phyloP scores from a whole-genome alignment of 2,888 invertebrate species.

The Drosophila flavopinicola region DNA sequence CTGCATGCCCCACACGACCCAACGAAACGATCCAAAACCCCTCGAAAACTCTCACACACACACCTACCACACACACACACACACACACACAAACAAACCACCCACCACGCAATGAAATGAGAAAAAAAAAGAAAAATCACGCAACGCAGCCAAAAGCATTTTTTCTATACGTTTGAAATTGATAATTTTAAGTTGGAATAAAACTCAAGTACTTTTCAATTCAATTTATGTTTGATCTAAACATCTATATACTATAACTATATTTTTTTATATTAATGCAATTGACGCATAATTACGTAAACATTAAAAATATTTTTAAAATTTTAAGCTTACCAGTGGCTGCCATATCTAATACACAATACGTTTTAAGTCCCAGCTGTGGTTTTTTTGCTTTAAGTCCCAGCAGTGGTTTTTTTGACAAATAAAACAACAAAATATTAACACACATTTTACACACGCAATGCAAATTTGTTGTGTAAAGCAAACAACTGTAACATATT shows the following conservation, averaged over 20 bases:
- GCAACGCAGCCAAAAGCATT: conserved; percentile 22
- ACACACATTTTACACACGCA: conserved; percentile 56
- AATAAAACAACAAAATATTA: conserved; percentile 63
- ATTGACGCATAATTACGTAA: conserved; percentile 31
- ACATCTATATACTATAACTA: conserved; percentile 6
- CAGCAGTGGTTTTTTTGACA: conserved; percentile 26
- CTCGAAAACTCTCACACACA: conserved; percentile 9
- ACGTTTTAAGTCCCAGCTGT: conserved; percentile 45
- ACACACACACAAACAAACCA: conserved; percentile 3
- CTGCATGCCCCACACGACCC: conserved; percentile 39
- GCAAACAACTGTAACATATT: conserved; percentile 65
- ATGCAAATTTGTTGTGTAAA: conserved; percentile 51
- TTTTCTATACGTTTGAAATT: conserved; percentile 36
- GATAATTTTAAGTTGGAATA: conserved; percentile 42
- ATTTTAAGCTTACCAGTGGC: conserved; percentile 55
- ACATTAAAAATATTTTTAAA: conserved; percentile 22
- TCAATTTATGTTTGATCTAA: conserved; percentile 25
- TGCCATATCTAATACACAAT: conserved; percentile 70
- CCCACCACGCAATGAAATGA: conserved; percentile 7
- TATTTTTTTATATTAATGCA: conserved; percentile 24
- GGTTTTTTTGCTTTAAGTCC: conserved; percentile 23
- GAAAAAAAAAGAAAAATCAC: conserved; percentile 13
- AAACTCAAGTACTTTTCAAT: conserved; percentile 24
- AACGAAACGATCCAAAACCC: conserved; percentile 13
- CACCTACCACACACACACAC: not conserved